phyloP scores from a whole-genome alignment of 2,113 vertebrate species.

The Dolichallabes microphthalmus region DNA sequence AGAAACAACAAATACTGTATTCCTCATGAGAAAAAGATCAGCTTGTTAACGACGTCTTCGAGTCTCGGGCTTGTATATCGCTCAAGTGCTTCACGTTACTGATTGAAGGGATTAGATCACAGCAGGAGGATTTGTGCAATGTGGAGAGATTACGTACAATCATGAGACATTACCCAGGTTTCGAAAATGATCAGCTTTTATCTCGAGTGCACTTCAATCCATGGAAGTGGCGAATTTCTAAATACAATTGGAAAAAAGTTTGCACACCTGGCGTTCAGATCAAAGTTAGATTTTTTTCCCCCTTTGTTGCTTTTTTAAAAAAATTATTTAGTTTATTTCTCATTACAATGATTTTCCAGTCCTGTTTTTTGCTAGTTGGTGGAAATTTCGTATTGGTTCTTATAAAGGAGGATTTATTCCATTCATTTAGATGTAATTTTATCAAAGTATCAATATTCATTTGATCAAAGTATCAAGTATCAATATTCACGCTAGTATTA shows the following conservation, averaged over 20 bases:
- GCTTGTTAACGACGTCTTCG: conserved; percentile 12
- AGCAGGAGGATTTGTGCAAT: conserved; percentile 30
- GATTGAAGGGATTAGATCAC: conserved; percentile 33
- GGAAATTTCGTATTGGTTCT: not conserved
- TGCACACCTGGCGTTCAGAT: not conserved
- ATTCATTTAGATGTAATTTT: not conserved
- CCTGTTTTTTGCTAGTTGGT: not conserved
- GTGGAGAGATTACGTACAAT: conserved; percentile 26
- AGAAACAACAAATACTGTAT: not conserved
- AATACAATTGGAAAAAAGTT: not conserved
- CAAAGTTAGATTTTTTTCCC: not conserved
- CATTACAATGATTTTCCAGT: not conserved
- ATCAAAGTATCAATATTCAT: not conserved
- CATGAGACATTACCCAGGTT: conserved; percentile 21
- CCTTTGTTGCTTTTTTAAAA: not conserved
- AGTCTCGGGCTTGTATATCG: not conserved
- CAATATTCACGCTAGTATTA: not conserved
- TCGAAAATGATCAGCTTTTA: conserved; percentile 29
- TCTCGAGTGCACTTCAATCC: conserved; percentile 33
- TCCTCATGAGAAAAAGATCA: not conserved
- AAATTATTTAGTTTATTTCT: not conserved
- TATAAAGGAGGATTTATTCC: not conserved
- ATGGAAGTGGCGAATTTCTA: conserved; percentile 12
- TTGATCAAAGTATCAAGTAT: too few relatives aligned
- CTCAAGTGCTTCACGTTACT: conserved; percentile 1